Evolutionary conservation across 2,113 vertebrate species (phyloP).

Genomic region (Meles meles): DNA sequence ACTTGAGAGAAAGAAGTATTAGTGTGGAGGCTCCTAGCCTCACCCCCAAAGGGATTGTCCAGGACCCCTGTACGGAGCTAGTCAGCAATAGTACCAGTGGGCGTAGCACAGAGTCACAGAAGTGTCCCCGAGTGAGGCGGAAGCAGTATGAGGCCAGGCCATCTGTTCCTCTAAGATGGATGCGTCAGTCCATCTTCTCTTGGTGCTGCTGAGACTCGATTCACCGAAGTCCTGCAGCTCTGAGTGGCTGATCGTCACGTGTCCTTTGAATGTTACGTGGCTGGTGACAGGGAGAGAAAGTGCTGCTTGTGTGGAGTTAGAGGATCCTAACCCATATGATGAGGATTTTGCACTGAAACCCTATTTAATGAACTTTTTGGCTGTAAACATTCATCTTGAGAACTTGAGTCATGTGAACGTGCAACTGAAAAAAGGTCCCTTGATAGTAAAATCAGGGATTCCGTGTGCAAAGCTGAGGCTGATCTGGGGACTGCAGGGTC

Average conservation of each 20-base stretch:
- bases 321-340: neutral
- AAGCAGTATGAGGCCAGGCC: neutral
- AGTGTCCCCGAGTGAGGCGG: neutral
- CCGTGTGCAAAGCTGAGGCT: neutral
- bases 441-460: neutral
- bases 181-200: neutral
- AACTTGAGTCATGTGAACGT: neutral
- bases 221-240: neutral
- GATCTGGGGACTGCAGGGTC: neutral
- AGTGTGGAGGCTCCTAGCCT: neutral
- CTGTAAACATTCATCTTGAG: neutral
- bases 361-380: neutral
- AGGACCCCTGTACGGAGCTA: neutral
- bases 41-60: neutral
- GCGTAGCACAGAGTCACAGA: neutral
- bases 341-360: neutral
- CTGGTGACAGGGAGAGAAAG: neutral
- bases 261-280: neutral
- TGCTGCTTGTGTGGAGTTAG: neutral
- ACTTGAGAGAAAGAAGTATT: neutral
- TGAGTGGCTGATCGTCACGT: neutral
- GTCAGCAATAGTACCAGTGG: neutral
- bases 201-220: neutral
- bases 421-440: neutral
- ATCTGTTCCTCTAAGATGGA: neutral